Evolutionary conservation across 2,113 vertebrate genomes (phyloP).

Genomic region (Pontoporia blainvillei): DNA sequence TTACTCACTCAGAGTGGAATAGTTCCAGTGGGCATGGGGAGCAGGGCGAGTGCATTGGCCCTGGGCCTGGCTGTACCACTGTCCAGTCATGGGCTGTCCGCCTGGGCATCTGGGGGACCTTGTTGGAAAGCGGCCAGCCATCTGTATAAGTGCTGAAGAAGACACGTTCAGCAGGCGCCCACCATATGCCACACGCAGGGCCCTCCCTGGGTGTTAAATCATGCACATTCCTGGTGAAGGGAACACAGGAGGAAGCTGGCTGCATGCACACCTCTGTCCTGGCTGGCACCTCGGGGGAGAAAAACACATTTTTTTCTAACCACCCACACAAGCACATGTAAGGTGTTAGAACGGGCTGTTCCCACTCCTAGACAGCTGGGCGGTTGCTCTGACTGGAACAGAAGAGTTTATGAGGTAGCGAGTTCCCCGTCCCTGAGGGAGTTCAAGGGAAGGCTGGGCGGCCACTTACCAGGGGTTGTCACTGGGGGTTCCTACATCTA

Average conservation of each 20-base stretch:
- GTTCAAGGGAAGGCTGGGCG: background rate
- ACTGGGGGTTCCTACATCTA: background rate
- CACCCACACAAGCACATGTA: background rate
- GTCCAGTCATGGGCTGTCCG: background rate
- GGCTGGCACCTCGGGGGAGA: background rate
- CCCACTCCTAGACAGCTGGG: background rate
- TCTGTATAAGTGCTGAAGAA: background rate
- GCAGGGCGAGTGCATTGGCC: accelerated
- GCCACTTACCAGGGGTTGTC: background rate
- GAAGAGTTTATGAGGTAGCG: background rate
- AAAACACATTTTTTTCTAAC: background rate
- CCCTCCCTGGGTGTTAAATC: background rate
- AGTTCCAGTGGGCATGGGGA: background rate
- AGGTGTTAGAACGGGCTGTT: background rate
- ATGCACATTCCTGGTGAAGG: background rate
- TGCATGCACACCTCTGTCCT: background rate
- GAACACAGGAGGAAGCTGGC: background rate
- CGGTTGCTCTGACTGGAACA: background rate
- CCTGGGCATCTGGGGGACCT: background rate
- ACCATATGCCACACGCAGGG: background rate
- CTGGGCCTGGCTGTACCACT: background rate
- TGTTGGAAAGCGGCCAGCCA: background rate
- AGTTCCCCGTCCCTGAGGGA: background rate
- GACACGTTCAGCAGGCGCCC: background rate
- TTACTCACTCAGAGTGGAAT: background rate